phyloP scores from a whole-genome alignment of 1,140 invertebrate genomes.

The Neotoxoptera formosana region DNA sequence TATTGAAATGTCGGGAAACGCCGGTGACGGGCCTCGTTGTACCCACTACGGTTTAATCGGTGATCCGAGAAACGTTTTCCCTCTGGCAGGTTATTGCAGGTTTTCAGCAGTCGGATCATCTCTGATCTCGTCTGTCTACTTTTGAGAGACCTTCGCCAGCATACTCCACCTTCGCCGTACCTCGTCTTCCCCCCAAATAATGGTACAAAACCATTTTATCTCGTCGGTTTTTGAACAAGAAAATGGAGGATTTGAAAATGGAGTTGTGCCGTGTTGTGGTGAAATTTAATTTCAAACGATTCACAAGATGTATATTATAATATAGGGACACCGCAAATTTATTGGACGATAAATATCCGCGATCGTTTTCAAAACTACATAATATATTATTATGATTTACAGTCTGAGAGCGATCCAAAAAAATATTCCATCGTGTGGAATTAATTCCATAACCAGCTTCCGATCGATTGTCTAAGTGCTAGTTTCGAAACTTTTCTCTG shows the following conservation, averaged over 20 bases:
- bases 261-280: too few relatives aligned
- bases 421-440: slow-evolving; percentile 14
- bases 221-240: not conserved
- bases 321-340: not conserved
- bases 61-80: not conserved
- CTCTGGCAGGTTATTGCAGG: not conserved
- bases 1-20: not conserved
- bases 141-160: not conserved
- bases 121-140: not conserved
- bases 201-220: not conserved
- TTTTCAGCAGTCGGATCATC: not conserved
- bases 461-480: not conserved
- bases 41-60: not conserved
- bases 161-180: too few relatives aligned
- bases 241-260: too few relatives aligned
- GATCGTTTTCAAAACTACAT: not conserved
- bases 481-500: not conserved
- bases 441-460: slow-evolving; percentile 4
- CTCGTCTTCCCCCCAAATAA: too few relatives aligned
- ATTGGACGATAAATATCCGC: not conserved
- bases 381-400: slow-evolving; percentile 11
- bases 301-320: not conserved
- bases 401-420: not conserved
- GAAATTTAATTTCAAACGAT: not conserved
- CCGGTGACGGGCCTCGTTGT: not conserved